phyloP scores from a whole-genome alignment of 2,797 vertebrate genomes.

The Brachyrhaphis roseni region DNA sequence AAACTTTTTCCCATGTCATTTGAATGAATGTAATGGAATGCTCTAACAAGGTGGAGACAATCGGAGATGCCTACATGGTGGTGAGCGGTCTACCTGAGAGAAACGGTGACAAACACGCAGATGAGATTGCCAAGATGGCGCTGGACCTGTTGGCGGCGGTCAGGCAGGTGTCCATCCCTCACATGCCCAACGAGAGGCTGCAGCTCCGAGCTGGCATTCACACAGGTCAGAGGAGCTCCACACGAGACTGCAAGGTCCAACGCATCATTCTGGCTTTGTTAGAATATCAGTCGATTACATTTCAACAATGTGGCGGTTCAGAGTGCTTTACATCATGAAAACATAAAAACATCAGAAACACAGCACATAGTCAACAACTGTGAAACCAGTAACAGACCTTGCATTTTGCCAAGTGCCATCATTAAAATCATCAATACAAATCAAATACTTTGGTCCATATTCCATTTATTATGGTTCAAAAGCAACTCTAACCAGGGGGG shows the following conservation, averaged over 20 bases:
- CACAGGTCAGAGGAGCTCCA: slow-evolving; percentile 77
- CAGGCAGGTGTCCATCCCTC: slow-evolving; percentile 86
- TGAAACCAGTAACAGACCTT: too few relatives aligned
- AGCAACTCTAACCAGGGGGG: too few relatives aligned
- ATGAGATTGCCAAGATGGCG: slow-evolving; percentile 91
- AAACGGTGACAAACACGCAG: slow-evolving; percentile 85
- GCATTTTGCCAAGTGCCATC: too few relatives aligned
- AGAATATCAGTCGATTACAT: too few relatives aligned
- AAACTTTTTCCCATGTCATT: not conserved
- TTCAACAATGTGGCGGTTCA: too few relatives aligned
- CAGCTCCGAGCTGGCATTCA: slow-evolving; percentile 89
- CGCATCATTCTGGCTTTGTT: not conserved
- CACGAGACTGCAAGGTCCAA: not conserved
- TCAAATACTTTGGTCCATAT: too few relatives aligned
- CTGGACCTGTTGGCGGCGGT: slow-evolving; percentile 90
- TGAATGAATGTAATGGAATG: not conserved
- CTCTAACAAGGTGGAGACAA: slow-evolving; percentile 85
- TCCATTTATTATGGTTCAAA: too few relatives aligned
- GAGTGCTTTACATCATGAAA: too few relatives aligned
- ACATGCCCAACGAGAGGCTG: slow-evolving; percentile 84
- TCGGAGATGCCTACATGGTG: slow-evolving; percentile 92
- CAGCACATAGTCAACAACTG: too few relatives aligned
- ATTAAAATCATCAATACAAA: too few relatives aligned
- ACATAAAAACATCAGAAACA: too few relatives aligned
- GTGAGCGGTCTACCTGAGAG: slow-evolving; percentile 89